A percentile compares a stretch with the other conserved stretches of the same genome.
Conservation (phyloP, 2,113 vertebrate genomes). For the Oryctolagus cuniculus region DNA sequence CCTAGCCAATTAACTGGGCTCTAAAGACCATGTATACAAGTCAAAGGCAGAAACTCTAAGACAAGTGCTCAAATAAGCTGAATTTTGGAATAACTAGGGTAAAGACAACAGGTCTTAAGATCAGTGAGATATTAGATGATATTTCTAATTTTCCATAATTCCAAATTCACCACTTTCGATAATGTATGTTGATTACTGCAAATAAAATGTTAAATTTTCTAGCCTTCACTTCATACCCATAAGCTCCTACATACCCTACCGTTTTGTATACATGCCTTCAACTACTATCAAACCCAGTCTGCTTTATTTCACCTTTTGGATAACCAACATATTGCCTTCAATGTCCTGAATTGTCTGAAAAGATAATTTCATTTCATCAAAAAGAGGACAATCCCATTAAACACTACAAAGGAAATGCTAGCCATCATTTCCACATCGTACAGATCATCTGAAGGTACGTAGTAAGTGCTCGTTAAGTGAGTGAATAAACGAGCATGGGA, state of each 20-base stretch:
- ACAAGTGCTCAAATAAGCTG: neutral
- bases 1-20: neutral
- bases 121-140: neutral
- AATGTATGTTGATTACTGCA: neutral
- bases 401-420: constrained; percentile 24
- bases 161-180: constrained; percentile 3
- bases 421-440: neutral
- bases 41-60: neutral
- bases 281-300: neutral
- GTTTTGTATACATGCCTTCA: neutral
- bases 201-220: constrained; percentile 2
- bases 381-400: neutral
- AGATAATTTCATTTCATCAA: neutral
- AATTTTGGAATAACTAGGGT: neutral
- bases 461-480: constrained; percentile 1
- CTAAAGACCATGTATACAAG: neutral
- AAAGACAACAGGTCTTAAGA: neutral
- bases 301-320: neutral
- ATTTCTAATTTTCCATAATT: constrained; percentile 19
- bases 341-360: neutral
- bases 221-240: neutral
- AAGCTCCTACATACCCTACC: neutral
- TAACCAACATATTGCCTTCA: neutral
- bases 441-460: neutral
- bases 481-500: neutral